A percentile compares a stretch with the other conserved stretches of the same genome.
Evolutionary conservation across 1,140 invertebrate genomes (phyloP).

Genomic region (Drosophila parvula): DNA sequence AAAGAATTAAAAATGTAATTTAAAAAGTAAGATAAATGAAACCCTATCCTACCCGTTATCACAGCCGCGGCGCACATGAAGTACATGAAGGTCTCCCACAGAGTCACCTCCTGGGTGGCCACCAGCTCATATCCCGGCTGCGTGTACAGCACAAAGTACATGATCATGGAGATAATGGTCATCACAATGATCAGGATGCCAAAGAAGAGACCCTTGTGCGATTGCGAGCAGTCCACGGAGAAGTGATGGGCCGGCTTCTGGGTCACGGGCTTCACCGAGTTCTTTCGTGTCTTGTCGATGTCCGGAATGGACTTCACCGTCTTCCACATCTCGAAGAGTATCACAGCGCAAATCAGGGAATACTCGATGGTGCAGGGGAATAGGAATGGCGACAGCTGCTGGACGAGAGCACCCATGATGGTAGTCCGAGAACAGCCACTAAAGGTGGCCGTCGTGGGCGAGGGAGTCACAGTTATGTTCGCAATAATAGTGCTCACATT

Average conservation of each 20-base stretch:
- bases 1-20: background rate
- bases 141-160: constrained; percentile 94
- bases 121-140: constrained; percentile 87
- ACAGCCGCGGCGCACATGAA: constrained; percentile 73
- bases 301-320: constrained; percentile 85
- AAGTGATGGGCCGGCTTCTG: constrained; percentile 88
- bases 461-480: constrained; percentile 33
- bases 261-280: constrained; percentile 80
- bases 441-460: constrained; percentile 34
- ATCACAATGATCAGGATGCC: constrained; percentile 93
- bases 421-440: constrained; percentile 85
- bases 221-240: constrained; percentile 94
- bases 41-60: constrained; percentile 60
- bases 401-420: constrained; percentile 89
- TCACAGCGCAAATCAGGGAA: constrained; percentile 92
- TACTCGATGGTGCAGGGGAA: constrained; percentile 97
- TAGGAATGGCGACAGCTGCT: constrained; percentile 92
- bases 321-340: constrained; percentile 93
- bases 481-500: constrained; percentile 48
- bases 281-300: constrained; percentile 73
- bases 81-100: constrained; percentile 91
- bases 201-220: constrained; percentile 93
- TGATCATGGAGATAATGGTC: constrained; percentile 94
- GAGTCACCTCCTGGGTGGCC: constrained; percentile 90
- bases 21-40: too few relatives aligned